Evolutionary conservation across 1,140 invertebrate genomes (phyloP), one percentile per base, ranked within the genome.

Genomic region (Chymomyza costata): DNA sequence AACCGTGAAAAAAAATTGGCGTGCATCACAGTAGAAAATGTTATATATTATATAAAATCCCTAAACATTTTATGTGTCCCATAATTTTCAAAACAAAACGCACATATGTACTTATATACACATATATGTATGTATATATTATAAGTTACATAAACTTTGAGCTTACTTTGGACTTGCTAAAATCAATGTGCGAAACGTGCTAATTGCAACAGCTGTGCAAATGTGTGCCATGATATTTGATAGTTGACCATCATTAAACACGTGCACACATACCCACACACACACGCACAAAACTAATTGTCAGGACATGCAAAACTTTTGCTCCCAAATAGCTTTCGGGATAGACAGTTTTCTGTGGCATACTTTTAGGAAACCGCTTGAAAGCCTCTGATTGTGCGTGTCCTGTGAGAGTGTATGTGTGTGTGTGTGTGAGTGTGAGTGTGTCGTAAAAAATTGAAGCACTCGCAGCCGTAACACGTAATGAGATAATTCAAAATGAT

Each of bases 401-500:
- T 30, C 7, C 13, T 21, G n/a, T n/a, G 7, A 13, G 10, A 11
- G 38, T 19, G 8, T 21, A 15, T 14, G 37, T 43, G 43, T 62
- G 44, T 32, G 7, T 15, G 46, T 21, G 15, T 15, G 5, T 7
- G 35, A 13, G 34, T 45, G 13, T 8, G 25, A 58, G 61, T 49
- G 35, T 37, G 60, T 80, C 71, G 38, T 78, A 80, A 80, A 76
- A 76, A 78, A 80, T 64, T 68, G 71, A 50, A 64, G 55, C 65
- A 58, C 65, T 62, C 63, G 51, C 53, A 46, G 66, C 66, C 71
- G 73, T 78, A 78, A 57, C 66, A 78, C 73, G 51, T 78, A 78
- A 78, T 78, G 71, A 78, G 73, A 78, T 78, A 78, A 73, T 78
- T 78, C 71, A 78, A 78, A 78, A 64, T 78, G 66, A 78, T 78